Base-by-base conservation (phyloP, 2,888 invertebrate genomes). In the Lasiommata megera region DNA sequence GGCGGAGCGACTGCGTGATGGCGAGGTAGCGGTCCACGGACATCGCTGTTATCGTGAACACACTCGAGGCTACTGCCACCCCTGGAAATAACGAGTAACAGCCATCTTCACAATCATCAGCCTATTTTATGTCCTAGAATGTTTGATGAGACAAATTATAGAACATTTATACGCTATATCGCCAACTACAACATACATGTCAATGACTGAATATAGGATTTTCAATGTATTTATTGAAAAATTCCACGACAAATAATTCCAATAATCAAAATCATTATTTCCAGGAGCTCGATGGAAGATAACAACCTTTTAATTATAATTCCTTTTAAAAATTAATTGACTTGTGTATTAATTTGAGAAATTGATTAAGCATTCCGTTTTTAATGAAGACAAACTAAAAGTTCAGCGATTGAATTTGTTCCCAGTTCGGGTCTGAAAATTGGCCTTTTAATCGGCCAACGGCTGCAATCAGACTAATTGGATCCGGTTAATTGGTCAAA, bases 1-100 rank as follows among this genome's bases (percentile, higher is more conserved):
- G 93, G 0, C 94, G 92, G 65, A 95, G 93, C 0, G 95, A 95
- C 73, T 94, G 94, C 28, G 94, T 93, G 73, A 96, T 95, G 53
- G 95, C 95, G 55, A 94, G 77, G 69, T 94, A 95, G 52, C 96
- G 92, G 79, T 95, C 95, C 57, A 96, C 92, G 5, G 95, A 95
- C 94, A 96, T 95, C 0, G 94, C 94, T 0, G 94, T 94, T 68
- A 96, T 95, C 0, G 96, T 96, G 77, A 95, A 95, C 50, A 96
- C 94, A 71, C 95, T 95, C 0, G 95, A 94, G 0, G 95, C 94
- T 2, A 95, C 95, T n/a, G 95, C 93, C 23, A 95, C 94, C 54
- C 95, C 95, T 95, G 84, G 8, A 57, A 59, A 7, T 18, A 3
- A 23, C 23, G 23, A 23, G 5, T 23, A 23, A 3, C 23, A 23